These are phyloP conservation scores for Karalla daura DNA, from an alignment of 2,797 vertebrate species.

Conservation along the genomic window DNA sequence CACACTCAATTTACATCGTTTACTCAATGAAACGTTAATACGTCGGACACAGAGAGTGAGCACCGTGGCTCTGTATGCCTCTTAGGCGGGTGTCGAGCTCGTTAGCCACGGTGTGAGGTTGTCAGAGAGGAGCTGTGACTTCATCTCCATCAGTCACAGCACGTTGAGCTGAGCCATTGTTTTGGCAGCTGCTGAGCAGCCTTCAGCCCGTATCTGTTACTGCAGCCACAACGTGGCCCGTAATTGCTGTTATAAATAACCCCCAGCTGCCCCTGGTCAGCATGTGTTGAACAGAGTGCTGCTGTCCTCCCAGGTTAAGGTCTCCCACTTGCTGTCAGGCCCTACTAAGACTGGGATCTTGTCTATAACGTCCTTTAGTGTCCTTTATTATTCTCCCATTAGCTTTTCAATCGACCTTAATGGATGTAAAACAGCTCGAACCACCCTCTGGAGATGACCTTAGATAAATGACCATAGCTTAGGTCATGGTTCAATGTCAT, in stretches of 20 bases:
- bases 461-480: not conserved
- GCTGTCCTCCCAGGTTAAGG: conserved; percentile 45
- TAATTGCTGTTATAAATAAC: conserved; percentile 78
- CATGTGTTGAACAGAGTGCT: conserved; percentile 56
- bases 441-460: too few species aligned
- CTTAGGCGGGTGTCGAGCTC: too few species aligned
- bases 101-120: conserved; percentile 9
- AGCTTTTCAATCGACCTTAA: too few species aligned
- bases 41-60: too few species aligned
- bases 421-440: too few species aligned
- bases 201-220: conserved; percentile 33
- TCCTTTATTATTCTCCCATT: too few species aligned
- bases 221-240: conserved; percentile 19
- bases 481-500: not conserved
- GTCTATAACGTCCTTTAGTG: too few species aligned
- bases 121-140: conserved; percentile 3
- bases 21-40: fast-evolving
- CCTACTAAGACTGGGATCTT: too few species aligned
- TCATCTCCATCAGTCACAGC: conserved; percentile 1
- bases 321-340: conserved; percentile 6
- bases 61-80: too few species aligned
- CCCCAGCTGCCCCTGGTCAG: conserved; percentile 68
- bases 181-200: conserved; percentile 57
- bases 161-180: conserved; percentile 41
- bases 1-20: fast-evolving